Conservation (phyloP, 2,797 vertebrate genomes). For the Siniperca undulata region DNA sequence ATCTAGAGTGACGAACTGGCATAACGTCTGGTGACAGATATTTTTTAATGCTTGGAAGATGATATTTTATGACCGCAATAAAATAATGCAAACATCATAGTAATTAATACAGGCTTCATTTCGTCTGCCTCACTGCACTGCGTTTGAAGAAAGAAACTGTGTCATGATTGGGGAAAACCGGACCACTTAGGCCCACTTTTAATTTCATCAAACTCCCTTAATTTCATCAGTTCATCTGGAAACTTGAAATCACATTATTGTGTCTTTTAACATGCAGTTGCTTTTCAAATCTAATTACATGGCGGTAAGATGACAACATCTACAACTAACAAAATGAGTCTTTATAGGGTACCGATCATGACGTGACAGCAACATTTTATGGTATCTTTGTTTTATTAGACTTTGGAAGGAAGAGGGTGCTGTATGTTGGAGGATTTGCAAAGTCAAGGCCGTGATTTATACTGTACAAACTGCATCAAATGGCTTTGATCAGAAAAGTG, state of each 20-base stretch:
- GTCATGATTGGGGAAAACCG: constrained; percentile 27
- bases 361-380: constrained; percentile 59
- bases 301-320: constrained; percentile 62
- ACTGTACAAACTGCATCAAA: constrained; percentile 4
- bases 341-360: constrained; percentile 34
- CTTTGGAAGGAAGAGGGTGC: constrained; percentile 19
- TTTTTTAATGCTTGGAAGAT: not conserved
- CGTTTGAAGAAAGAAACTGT: constrained; percentile 21
- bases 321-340: constrained; percentile 44
- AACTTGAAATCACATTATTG: constrained; percentile 73
- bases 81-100: constrained; percentile 14
- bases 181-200: constrained; percentile 46
- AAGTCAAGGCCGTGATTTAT: constrained; percentile 4
- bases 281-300: constrained; percentile 66
- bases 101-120: not conserved
- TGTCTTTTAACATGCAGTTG: constrained; percentile 66
- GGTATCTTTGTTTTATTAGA: constrained; percentile 43
- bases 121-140: not conserved
- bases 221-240: constrained; percentile 68
- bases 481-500: constrained; percentile 12
- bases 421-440: constrained; percentile 16
- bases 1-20: not conserved
- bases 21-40: not conserved
- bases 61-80: not conserved
- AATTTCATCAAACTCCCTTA: constrained; percentile 60